These are phyloP conservation scores for Ecdyonurus torrentis DNA, from an alignment of 2,888 invertebrate genomes.

Conservation along the genomic window DNA sequence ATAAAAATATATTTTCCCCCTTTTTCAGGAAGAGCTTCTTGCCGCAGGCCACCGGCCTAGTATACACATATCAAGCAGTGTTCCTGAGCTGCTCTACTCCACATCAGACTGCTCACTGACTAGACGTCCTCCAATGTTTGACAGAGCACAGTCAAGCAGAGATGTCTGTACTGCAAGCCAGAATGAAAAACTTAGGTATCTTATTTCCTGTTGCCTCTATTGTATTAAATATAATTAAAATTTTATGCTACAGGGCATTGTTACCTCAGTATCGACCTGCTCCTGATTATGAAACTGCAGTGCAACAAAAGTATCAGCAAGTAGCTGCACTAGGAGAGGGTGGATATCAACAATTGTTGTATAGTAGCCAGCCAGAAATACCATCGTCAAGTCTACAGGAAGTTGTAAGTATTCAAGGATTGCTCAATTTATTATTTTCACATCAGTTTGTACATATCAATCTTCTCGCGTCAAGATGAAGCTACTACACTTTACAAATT, in stretches of 20 bases:
- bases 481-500: too few species aligned
- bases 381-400: conserved; percentile 32
- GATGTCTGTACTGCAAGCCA: neutral
- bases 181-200: conserved; percentile 20
- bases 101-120: neutral
- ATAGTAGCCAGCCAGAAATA: conserved; percentile 60
- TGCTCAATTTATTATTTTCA: too few species aligned
- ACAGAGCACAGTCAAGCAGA: neutral
- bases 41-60: neutral
- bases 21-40: neutral
- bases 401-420: conserved; percentile 12
- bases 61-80: neutral
- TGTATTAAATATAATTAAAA: neutral
- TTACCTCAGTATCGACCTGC: conserved; percentile 77
- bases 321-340: conserved; percentile 13
- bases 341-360: conserved; percentile 29
- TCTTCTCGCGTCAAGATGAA: too few species aligned
- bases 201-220: neutral
- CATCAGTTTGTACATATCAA: too few species aligned
- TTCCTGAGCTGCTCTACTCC: neutral
- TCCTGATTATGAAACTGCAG: conserved; percentile 88
- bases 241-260: conserved; percentile 44
- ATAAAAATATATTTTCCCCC: too few species aligned
- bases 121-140: neutral
- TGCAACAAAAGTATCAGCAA: conserved; percentile 61